Conservation (phyloP, 2,797 vertebrate genomes). For the Coracias cyanogaster region DNA sequence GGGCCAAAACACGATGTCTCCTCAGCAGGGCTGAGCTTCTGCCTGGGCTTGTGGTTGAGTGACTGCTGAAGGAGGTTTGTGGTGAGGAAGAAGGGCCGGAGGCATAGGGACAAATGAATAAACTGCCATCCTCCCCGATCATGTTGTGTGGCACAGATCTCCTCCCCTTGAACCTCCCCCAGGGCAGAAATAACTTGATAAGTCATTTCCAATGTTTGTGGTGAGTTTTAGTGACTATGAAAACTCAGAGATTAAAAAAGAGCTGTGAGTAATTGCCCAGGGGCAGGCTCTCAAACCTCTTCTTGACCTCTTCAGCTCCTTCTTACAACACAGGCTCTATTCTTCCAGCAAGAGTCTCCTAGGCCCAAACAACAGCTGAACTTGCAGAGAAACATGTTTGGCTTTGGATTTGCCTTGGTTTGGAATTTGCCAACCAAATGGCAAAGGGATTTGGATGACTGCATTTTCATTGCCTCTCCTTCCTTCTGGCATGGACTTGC, state of each 20-base stretch:
- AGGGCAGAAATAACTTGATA: not conserved
- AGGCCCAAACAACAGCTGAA: not conserved
- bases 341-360: not conserved
- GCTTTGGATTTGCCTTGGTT: not conserved
- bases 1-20: not conserved
- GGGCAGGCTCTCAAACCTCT: not conserved
- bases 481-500: not conserved
- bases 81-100: not conserved
- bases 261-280: not conserved
- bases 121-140: not conserved
- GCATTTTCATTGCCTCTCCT: not conserved
- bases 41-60: not conserved
- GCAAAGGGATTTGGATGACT: not conserved
- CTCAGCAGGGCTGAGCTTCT: not conserved
- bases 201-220: not conserved
- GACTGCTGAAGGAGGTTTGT: not conserved
- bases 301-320: not conserved
- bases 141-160: not conserved
- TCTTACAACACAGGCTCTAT: not conserved
- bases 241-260: not conserved
- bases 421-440: not conserved
- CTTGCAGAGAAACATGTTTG: not conserved
- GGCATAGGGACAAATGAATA: not conserved
- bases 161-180: not conserved
- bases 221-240: not conserved